These are phyloP conservation scores for Microtus ochrogaster DNA, from an alignment of 2,113 vertebrate species.

Conservation along the genomic window DNA sequence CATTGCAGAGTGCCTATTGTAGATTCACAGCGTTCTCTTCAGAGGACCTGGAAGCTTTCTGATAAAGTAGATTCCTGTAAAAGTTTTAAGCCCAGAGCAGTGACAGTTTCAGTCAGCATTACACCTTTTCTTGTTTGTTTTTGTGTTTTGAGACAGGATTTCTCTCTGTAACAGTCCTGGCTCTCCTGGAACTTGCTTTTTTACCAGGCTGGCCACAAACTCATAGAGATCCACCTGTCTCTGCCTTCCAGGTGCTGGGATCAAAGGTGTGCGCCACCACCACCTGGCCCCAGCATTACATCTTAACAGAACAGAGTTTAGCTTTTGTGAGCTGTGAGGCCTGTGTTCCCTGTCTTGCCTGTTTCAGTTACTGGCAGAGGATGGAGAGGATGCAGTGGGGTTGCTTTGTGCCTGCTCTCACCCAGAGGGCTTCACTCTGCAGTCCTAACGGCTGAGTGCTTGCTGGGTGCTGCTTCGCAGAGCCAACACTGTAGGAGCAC, in stretches of 20 bases:
- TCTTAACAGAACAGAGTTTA: background rate
- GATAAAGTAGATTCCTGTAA: background rate
- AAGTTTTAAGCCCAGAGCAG: background rate
- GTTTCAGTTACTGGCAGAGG: constrained; percentile 52
- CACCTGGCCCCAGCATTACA: background rate
- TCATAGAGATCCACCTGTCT: too few relatives aligned
- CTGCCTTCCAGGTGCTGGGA: too few relatives aligned
- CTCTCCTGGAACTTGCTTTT: too few relatives aligned
- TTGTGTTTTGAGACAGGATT: too few relatives aligned
- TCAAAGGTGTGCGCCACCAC: too few relatives aligned
- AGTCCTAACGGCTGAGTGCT: background rate
- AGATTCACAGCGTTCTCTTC: background rate
- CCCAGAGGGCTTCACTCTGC: background rate
- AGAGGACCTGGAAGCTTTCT: background rate
- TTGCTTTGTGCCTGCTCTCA: background rate
- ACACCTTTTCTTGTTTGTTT: background rate
- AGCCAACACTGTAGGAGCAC: background rate
- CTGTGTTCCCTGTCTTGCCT: background rate
- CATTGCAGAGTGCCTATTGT: background rate
- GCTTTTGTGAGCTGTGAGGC: background rate
- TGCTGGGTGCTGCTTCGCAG: background rate
- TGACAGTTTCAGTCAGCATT: background rate
- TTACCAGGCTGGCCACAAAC: too few relatives aligned
- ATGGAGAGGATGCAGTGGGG: background rate
- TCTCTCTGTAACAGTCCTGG: too few relatives aligned